Percentiles rank a stretch among this genome's conserved stretches.
Evolutionary conservation across 2,797 vertebrate species (phyloP).

Genomic region (Remorina albescens): DNA sequence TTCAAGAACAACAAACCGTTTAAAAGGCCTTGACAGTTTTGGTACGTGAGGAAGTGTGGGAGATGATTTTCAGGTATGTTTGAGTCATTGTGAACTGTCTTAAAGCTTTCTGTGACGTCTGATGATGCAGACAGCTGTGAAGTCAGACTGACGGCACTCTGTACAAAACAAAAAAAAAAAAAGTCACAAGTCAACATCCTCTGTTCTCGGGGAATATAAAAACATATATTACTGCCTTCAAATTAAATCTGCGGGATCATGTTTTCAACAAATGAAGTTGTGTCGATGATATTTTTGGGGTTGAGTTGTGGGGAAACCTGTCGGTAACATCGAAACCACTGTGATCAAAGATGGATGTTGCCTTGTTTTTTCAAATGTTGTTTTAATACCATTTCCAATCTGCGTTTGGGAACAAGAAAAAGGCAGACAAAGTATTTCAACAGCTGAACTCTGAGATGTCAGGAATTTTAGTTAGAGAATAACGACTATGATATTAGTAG

Average conservation of each 20-base stretch:
- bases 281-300: background rate
- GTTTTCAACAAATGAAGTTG: background rate
- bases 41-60: background rate
- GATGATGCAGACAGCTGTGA: background rate
- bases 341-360: background rate
- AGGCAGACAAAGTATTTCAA: background rate
- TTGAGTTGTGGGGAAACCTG: background rate
- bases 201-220: background rate
- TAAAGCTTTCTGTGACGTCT: background rate
- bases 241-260: background rate
- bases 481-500: background rate
- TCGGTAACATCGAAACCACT: background rate
- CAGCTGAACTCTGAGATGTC: background rate
- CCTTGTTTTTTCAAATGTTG: background rate
- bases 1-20: constrained; percentile 10
- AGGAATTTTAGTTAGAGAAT: background rate
- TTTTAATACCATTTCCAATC: background rate
- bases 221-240: background rate
- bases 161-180: background rate
- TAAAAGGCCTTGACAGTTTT: background rate
- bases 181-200: background rate
- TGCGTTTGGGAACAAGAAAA: background rate
- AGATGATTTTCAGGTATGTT: background rate
- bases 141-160: background rate
- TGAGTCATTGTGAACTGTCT: background rate